Evolutionary conservation across 2,113 vertebrate species (phyloP).

Genomic region (Pampusana beccarii): DNA sequence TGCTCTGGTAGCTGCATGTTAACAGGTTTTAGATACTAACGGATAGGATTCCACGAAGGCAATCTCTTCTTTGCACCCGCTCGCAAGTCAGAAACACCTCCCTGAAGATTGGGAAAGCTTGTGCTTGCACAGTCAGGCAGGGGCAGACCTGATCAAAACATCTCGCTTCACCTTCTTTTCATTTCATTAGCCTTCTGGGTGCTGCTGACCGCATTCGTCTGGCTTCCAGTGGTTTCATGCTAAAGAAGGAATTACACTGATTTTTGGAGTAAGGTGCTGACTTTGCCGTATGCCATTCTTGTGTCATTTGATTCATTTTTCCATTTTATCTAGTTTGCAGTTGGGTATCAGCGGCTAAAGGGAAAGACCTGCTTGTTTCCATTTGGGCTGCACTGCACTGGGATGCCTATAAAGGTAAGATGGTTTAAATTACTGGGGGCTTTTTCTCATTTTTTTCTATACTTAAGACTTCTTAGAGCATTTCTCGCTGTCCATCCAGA

Average conservation of each 20-base stretch:
- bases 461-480: background rate
- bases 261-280: background rate
- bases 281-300: background rate
- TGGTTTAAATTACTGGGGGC: background rate
- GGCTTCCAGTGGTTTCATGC: background rate
- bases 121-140: background rate
- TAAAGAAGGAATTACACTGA: background rate
- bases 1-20: background rate
- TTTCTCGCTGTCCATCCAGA: background rate
- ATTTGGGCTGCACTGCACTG: constrained; percentile 96
- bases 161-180: accelerated
- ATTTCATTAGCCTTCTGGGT: background rate
- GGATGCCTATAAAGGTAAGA: constrained; percentile 98
- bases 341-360: constrained; percentile 92
- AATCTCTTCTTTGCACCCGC: accelerated
- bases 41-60: too few relatives aligned
- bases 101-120: background rate
- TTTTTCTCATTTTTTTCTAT: background rate
- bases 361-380: constrained; percentile 93
- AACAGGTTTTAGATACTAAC: background rate
- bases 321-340: constrained; percentile 79
- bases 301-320: background rate
- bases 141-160: background rate
- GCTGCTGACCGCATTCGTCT: accelerated
- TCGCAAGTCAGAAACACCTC: background rate